Evolutionary conservation across 2,113 vertebrate species (phyloP), one percentile per base, ranked within the genome.

Genomic region (Falcunculus frontatus): DNA sequence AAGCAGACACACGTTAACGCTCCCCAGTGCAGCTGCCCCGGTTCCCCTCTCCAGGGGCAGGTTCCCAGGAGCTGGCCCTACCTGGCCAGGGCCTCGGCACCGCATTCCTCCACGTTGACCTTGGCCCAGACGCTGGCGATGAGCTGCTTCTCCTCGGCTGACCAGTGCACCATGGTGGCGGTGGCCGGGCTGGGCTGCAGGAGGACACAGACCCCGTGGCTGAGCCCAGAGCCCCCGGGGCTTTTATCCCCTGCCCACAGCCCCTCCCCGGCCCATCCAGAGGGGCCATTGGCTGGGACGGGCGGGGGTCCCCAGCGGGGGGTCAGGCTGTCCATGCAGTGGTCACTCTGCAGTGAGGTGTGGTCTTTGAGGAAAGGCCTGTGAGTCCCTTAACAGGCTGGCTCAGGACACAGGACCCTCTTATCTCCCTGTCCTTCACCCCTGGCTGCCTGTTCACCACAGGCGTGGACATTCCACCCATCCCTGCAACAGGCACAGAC

Each of bases 81-180:
- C 98, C 96, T 96, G 96, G 52, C 78, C 84, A 98, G 95, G 44
- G 97, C 47, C 32, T 98, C 97, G 2, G 19, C 97, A 1, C 98
- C 98, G 3, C 94, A 6, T 3, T 60, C 16, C 0, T 88, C 89
- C 42, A 94, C 59, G 0, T 56, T 68, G 68, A 98, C 85, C 79
- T 94, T 97, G 86, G 1, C 0, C 97, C 97, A 98, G 8, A 95
- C 0, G 42, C 50, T 10, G 50, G 50, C 50, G 50, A 52, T 52
- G 50, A 52, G 50, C 50, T 16, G 15, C 50, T 52, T 52, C 50
- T 52, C 50, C 50, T 52, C 50, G 50, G 50, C 50, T 52, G 50
- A 29, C 50, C 50, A 52, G 50, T 52, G 50, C 50, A 52, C 50
- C 50, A 52, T 52, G 50, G 50, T 16, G 26, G 49, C 47, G 22